Evolutionary conservation across 2,113 vertebrate genomes (phyloP).

Genomic region (Microcebus lehilahytsara): DNA sequence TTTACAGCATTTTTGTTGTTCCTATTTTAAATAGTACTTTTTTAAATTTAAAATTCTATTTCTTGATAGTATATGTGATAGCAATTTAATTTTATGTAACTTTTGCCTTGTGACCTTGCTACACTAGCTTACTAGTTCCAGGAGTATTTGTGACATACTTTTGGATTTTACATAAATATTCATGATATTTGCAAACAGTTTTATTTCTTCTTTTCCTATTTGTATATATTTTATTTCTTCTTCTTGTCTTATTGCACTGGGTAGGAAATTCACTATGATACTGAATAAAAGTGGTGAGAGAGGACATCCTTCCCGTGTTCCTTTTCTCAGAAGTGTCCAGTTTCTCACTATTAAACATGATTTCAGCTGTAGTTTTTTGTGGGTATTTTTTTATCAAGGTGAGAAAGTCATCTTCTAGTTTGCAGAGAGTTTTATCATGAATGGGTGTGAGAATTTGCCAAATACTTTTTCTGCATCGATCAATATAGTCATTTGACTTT

Average conservation of each 20-base stretch:
- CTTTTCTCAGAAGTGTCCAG: rapidly evolving
- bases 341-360: not conserved
- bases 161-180: not conserved
- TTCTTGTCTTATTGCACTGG: not conserved
- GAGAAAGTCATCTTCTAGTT: not conserved
- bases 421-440: not conserved
- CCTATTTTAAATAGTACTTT: not conserved
- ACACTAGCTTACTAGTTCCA: not conserved
- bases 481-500: not conserved
- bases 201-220: not conserved
- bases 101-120: not conserved
- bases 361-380: not conserved
- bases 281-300: not conserved
- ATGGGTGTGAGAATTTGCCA: not conserved
- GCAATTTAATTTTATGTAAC: not conserved
- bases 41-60: not conserved
- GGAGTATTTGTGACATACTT: not conserved
- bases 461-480: not conserved
- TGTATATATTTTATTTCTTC: not conserved
- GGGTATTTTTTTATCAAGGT: not conserved
- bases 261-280: not conserved
- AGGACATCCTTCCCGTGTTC: not conserved
- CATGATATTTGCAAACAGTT: not conserved
- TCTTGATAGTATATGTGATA: not conserved
- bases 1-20: not conserved